Evolutionary conservation across 2,113 vertebrate species (phyloP).

Genomic region (Rhodinocichla rosea): DNA sequence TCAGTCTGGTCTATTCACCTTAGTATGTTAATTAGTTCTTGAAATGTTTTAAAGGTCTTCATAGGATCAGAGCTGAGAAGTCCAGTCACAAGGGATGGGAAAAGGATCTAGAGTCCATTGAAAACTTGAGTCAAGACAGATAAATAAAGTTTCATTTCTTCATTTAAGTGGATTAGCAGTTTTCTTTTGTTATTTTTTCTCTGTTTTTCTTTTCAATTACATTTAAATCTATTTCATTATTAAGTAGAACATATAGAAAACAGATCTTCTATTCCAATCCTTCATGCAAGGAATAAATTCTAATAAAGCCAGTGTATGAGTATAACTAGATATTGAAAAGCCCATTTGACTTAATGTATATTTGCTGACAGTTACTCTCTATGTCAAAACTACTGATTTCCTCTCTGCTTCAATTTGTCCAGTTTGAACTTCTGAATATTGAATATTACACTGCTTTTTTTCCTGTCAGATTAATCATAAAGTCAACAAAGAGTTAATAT

Average conservation of each 20-base stretch:
- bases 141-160: neutral
- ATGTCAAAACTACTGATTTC: neutral
- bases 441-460: neutral
- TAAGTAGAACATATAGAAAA: neutral
- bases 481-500: neutral
- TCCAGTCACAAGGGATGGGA: neutral
- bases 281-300: neutral
- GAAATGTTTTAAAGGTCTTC: constrained; percentile 15
- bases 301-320: neutral
- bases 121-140: neutral
- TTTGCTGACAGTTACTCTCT: neutral
- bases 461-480: neutral
- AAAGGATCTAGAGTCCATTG: neutral
- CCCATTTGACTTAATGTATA: neutral
- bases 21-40: neutral
- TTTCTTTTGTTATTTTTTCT: neutral
- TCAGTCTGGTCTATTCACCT: neutral
- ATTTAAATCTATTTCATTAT: neutral
- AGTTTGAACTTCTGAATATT: neutral
- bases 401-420: neutral
- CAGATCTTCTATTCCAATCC: neutral
- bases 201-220: neutral
- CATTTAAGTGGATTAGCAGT: neutral
- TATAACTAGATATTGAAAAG: neutral
- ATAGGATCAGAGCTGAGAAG: neutral